These are phyloP conservation scores for Austrofundulus limnaeus DNA, from an alignment of 2,113 vertebrate genomes.

Conservation along the genomic window DNA sequence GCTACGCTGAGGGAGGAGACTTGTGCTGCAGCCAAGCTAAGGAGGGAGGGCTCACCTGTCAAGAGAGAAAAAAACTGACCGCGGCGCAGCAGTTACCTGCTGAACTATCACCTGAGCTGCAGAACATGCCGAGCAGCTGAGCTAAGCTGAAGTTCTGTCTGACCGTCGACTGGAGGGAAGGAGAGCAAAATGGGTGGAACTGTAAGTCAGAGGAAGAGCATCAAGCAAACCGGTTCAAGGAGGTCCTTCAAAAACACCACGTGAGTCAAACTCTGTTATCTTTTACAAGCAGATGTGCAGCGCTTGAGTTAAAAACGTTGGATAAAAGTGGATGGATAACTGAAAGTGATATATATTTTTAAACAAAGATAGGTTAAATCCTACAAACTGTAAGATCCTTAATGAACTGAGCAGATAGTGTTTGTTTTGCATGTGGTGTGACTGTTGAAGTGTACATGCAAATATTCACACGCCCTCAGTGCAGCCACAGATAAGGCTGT, in stretches of 20 bases:
- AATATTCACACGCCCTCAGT: conserved; percentile 66
- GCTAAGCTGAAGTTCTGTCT: not conserved
- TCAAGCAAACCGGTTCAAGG: conserved; percentile 22
- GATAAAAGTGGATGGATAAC: not conserved
- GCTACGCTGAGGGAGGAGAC: conserved; percentile 46
- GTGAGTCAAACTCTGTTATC: conserved; percentile 58
- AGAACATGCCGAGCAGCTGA: conserved; percentile 6
- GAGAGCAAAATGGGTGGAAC: conserved; percentile 60
- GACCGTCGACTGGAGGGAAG: not conserved
- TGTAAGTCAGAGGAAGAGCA: conserved; percentile 59
- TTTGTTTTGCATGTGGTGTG: conserved; percentile 4
- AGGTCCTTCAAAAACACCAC: conserved; percentile 18
- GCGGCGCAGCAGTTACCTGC: conserved; percentile 1
- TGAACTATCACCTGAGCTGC: not conserved
- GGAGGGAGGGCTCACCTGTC: conserved; percentile 49
- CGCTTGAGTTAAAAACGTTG: not conserved
- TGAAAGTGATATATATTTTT: not conserved
- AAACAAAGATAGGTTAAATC: not conserved
- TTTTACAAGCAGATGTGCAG: not conserved
- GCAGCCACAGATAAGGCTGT: conserved; percentile 33
- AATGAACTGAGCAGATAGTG: not conserved
- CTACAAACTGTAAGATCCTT: not conserved
- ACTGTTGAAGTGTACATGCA: conserved; percentile 36
- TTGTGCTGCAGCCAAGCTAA: not conserved
- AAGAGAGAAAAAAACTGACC: conserved; percentile 18